Base-by-base conservation (phyloP, 2,113 vertebrate genomes). In the Malurus alboscapulatus region DNA sequence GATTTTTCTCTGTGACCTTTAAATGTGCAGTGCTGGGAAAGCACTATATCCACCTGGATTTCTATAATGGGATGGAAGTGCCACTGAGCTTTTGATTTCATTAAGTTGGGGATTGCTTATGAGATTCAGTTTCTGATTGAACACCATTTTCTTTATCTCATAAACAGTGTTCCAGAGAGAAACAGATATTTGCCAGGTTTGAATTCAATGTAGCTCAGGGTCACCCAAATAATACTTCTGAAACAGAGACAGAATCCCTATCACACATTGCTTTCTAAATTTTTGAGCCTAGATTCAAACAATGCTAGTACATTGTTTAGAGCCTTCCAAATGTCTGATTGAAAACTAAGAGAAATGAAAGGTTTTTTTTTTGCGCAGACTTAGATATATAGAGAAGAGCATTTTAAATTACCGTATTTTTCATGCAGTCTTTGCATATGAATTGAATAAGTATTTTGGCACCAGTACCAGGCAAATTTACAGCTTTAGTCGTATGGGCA, bases 51-150 rank as follows among this genome's bases (percentile, higher is more conserved):
- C 48, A 21, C 34, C 11, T 5, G 6, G 2, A 36, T 54, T 81
- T 74, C 29, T 75, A 1, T 12, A 45, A 63, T 1, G 26, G 15
- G 13, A 20, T 1, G 53, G 7, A 48, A 57, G 5, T 15, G 29
- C 45, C 9, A 27, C 27, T 16, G 63, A 51, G n/a, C 15, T 65
- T 66, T 55, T 38, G 27, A 25, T 26, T 42, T 29, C 0, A 0
- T 15, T 44, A 47, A 45, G 10, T 51, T 44, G 50, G 44, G 25
- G 27, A 42, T 12, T 19, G 50, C n/a, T 91, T 42, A 38, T 17
- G n/a, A 51, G 34, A 62, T n/a, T 59, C 18, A 15, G 8, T 38
- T 77, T 67, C 30, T 85, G 40, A 71, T 1, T 72, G 48, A 89
- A 32, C 6, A 62, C 12, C 0, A 4, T 58, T 47, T 58, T 63